Conservation (phyloP, 92 coral and sea anemone genomes). For the Zoanthus gigantus region DNA sequence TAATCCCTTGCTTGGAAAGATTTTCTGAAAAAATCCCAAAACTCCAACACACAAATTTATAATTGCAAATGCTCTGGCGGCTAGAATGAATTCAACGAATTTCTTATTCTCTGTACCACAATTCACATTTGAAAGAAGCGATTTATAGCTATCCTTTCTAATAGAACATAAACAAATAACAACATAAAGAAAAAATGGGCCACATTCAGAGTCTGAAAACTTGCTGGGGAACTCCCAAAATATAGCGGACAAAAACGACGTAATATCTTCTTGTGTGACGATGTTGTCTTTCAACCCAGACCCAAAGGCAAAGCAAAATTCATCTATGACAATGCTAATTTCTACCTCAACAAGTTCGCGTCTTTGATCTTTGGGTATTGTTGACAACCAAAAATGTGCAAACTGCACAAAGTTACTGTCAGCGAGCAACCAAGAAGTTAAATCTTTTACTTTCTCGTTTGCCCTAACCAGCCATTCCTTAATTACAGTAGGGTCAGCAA, state of each 20-base stretch:
- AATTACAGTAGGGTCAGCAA: conserved; percentile 80
- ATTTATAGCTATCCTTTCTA: conserved; percentile 74
- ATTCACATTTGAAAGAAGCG: conserved; percentile 81
- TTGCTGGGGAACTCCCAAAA: conserved; percentile 92
- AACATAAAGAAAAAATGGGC: conserved; percentile 67
- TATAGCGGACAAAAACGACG: conserved; percentile 66
- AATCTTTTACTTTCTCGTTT: conserved; percentile 60
- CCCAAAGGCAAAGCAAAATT: conserved; percentile 83
- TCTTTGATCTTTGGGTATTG: conserved; percentile 75
- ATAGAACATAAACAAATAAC: conserved; percentile 85
- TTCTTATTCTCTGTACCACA: conserved; percentile 84
- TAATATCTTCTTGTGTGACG: conserved; percentile 63
- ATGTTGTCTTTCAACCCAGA: conserved; percentile 68
- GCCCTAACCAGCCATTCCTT: conserved; percentile 86
- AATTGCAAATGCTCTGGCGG: conserved; percentile 91
- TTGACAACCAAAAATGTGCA: conserved; percentile 91
- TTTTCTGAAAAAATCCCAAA: conserved; percentile 72
- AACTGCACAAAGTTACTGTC: conserved; percentile 76
- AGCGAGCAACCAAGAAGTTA: conserved; percentile 81
- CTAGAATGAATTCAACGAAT: conserved; percentile 77
- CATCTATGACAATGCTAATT: conserved; percentile 80
- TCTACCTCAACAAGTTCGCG: conserved; percentile 79
- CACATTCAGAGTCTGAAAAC: conserved; percentile 68
- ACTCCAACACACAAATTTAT: conserved; percentile 74
- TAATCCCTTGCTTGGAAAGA: conserved; percentile 2